Percentiles rank a stretch among this genome's conserved stretches.
Conservation (phyloP, 2,888 invertebrate species). For the Sympetrum striolatum region DNA sequence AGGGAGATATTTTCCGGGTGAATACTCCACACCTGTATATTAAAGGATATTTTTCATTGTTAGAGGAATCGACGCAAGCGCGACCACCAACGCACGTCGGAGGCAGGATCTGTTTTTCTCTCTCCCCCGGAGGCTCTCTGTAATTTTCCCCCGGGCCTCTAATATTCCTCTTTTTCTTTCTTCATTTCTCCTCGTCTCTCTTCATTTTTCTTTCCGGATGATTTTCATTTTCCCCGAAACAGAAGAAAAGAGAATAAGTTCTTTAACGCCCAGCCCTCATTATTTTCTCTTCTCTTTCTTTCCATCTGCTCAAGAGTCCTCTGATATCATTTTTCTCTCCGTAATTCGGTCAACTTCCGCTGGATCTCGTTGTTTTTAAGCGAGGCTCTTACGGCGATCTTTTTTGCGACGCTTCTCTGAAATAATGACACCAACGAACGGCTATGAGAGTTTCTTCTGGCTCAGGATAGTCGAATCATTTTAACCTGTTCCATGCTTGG, state of each 20-base stretch:
- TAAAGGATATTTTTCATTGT: too few species aligned
- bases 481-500: too few species aligned
- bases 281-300: slow-evolving; percentile 45
- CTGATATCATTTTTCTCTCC: neutral
- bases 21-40: too few species aligned
- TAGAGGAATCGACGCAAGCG: too few species aligned
- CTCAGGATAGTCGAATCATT: too few species aligned
- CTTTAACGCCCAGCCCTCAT: neutral
- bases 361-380: slow-evolving; percentile 19
- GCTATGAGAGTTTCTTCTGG: too few species aligned
- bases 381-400: slow-evolving; percentile 18
- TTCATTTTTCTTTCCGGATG: neutral
- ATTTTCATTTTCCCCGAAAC: neutral
- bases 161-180: neutral
- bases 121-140: neutral
- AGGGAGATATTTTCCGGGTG: too few species aligned
- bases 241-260: too few species aligned
- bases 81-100: neutral
- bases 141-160: neutral
- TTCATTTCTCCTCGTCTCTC: neutral
- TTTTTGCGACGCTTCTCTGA: neutral
- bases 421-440: too few species aligned
- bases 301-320: slow-evolving; percentile 20
- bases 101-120: neutral
- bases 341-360: slow-evolving; percentile 12